Conservation (phyloP, 2,113 vertebrate species). For the Cygnus buccinator region DNA sequence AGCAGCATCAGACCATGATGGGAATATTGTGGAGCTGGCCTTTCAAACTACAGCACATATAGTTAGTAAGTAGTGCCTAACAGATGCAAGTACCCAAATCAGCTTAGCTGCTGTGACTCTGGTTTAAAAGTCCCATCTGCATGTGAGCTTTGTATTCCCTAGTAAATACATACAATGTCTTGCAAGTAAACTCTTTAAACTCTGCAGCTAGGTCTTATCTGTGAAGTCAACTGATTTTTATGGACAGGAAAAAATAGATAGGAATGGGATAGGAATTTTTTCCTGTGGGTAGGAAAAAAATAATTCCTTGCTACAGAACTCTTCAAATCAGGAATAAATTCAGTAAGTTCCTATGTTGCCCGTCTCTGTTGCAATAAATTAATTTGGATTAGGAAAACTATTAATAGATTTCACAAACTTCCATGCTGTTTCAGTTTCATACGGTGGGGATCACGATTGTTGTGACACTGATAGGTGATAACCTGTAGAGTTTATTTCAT, state of each 20-base stretch:
- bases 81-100: neutral
- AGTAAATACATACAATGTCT: neutral
- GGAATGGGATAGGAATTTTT: too few relatives aligned
- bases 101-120: neutral
- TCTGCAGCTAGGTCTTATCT: neutral
- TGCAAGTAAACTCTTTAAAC: neutral
- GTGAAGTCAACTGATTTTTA: neutral
- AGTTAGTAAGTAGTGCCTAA: constrained; percentile 86
- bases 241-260: neutral
- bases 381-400: neutral
- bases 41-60: constrained; percentile 97
- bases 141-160: neutral
- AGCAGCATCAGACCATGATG: constrained; percentile 92
- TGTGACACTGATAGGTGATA: neutral
- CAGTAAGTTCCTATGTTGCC: neutral
- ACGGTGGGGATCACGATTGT: neutral
- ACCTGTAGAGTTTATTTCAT: neutral
- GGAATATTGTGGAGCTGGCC: constrained; percentile 94
- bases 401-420: neutral
- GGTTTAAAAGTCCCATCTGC: neutral
- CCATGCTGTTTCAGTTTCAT: neutral
- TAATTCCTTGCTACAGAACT: neutral
- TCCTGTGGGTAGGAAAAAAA: too few relatives aligned
- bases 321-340: neutral
- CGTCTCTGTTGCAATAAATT: neutral